Conservation (phyloP, 2,113 vertebrate genomes). For the Elaphurus davidianus region DNA sequence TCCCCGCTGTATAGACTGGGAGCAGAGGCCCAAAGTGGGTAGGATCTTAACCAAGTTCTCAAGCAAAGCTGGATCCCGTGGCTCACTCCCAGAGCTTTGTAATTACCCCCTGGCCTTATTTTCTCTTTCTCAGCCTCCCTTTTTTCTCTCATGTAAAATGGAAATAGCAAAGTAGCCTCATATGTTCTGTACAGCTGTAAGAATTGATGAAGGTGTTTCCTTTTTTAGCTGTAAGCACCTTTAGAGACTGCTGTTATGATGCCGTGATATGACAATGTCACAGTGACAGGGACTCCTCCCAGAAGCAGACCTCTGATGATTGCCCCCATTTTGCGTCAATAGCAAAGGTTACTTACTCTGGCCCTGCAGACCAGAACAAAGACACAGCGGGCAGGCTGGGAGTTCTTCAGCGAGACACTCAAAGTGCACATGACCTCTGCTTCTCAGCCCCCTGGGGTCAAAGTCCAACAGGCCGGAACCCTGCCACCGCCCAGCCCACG, state of each 20-base stretch:
- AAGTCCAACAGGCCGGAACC: background rate
- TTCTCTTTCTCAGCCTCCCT: background rate
- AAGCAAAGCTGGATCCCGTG: background rate
- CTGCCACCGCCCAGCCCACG: rapidly evolving
- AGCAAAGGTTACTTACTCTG: background rate
- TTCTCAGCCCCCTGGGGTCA: background rate
- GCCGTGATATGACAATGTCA: background rate
- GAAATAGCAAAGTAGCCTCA: background rate
- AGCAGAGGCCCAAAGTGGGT: background rate
- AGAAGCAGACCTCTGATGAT: background rate
- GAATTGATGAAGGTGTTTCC: background rate
- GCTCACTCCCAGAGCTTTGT: background rate
- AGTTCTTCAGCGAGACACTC: background rate
- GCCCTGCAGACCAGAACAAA: background rate
- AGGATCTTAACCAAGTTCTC: background rate
- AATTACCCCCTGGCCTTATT: background rate
- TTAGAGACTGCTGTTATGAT: background rate
- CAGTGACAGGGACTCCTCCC: background rate
- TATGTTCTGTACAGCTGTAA: background rate
- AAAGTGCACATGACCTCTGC: rapidly evolving
- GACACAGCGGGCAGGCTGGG: background rate
- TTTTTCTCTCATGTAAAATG: background rate
- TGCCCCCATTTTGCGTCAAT: background rate
- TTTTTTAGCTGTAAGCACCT: background rate
- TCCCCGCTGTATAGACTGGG: background rate